Percentiles rank a stretch among this genome's conserved stretches.
Evolutionary conservation across 2,797 vertebrate species (phyloP).

Genomic region (Delichon dasypus): DNA sequence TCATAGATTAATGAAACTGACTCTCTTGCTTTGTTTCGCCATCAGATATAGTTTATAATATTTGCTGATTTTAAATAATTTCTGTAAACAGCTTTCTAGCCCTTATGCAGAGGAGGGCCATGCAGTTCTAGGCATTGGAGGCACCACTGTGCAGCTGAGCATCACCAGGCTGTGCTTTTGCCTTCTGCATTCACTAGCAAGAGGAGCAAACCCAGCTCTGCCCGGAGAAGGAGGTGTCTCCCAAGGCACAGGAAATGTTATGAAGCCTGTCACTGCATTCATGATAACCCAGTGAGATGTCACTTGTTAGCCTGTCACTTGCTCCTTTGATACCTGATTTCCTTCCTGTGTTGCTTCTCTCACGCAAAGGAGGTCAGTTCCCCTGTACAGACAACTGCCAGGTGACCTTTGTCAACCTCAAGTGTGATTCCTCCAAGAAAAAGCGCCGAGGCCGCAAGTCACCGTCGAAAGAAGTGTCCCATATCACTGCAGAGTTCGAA

Average conservation of each 20-base stretch:
- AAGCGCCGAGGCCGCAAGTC: slow-evolving; percentile 90
- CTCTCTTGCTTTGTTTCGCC: neutral
- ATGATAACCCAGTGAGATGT: neutral
- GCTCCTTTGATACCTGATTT: slow-evolving; percentile 16
- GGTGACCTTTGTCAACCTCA: slow-evolving; percentile 91
- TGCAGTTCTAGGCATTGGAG: neutral
- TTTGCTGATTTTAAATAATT: neutral
- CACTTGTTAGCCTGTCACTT: neutral
- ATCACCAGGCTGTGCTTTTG: neutral
- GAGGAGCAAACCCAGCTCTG: neutral
- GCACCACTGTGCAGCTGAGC: neutral
- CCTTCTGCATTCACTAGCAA: neutral
- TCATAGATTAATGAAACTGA: neutral
- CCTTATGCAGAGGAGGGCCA: neutral
- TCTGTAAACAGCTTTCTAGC: neutral
- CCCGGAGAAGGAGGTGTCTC: neutral
- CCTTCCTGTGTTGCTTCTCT: slow-evolving; percentile 6
- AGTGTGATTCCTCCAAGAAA: slow-evolving; percentile 95
- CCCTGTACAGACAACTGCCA: slow-evolving; percentile 89
- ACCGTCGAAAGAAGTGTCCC: slow-evolving; percentile 90
- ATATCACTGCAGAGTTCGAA: slow-evolving; percentile 93
- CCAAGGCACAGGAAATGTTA: neutral
- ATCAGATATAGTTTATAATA: neutral
- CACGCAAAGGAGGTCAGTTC: slow-evolving; percentile 77
- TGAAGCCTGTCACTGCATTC: neutral